These are phyloP conservation scores for Tachina fera DNA, from an alignment of 2,888 invertebrate genomes.

Conservation along the genomic window DNA sequence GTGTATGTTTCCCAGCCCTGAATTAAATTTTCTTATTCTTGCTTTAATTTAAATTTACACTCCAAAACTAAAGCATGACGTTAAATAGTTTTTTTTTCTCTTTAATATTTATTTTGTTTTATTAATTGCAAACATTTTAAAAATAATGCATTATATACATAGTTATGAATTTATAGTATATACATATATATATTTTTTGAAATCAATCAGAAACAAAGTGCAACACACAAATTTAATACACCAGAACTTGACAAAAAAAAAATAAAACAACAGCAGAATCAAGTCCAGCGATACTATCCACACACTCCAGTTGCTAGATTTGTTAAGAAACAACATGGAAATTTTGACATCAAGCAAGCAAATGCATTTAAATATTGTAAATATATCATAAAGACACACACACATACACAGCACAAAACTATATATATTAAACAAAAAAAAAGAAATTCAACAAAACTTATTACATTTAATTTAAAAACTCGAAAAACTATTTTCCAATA, in stretches of 20 bases:
- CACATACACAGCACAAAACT: not conserved
- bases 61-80: slow-evolving; percentile 21
- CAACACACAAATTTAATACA: slow-evolving; percentile 21
- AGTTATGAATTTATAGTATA: not conserved
- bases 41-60: slow-evolving; percentile 13
- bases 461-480: not conserved
- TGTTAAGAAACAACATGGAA: slow-evolving; percentile 8
- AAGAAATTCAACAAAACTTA: not conserved
- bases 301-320: slow-evolving; percentile 45
- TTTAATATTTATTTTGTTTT: not conserved
- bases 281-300: slow-evolving; percentile 65
- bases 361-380: slow-evolving; percentile 22
- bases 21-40: slow-evolving; percentile 17
- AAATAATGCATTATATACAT: slow-evolving; percentile 15
- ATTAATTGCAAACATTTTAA: not conserved
- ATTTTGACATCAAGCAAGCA: not conserved
- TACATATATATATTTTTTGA: not conserved
- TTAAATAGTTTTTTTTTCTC: not conserved
- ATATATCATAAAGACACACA: not conserved
- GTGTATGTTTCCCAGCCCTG: not conserved
- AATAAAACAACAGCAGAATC: slow-evolving; percentile 51
- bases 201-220: slow-evolving; percentile 26
- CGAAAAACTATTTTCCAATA: not conserved
- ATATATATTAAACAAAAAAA: not conserved
- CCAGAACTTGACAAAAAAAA: slow-evolving; percentile 11